A percentile compares a stretch with the other conserved stretches of the same genome.
These are phyloP conservation scores for Syrphus vitripennis DNA, from an alignment of 2,888 invertebrate genomes.

Conservation along the genomic window DNA sequence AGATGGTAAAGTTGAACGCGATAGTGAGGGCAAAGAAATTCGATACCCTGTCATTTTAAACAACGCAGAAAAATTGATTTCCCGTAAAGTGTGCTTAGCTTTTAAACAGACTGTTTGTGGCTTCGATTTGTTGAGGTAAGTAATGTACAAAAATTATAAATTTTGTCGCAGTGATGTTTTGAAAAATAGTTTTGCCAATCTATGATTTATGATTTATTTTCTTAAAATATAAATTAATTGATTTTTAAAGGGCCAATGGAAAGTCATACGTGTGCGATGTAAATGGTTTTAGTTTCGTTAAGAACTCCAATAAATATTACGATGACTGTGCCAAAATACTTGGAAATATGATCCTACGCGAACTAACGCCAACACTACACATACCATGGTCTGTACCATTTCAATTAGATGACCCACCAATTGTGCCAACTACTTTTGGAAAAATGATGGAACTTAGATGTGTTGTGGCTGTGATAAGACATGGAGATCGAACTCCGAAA, in stretches of 20 bases:
- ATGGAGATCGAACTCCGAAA: slow-evolving; percentile 99
- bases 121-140: slow-evolving; percentile 94
- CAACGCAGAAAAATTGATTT: slow-evolving; percentile 98
- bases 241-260: slow-evolving; percentile 92
- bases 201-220: not conserved
- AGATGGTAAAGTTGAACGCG: slow-evolving; percentile 98
- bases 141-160: not conserved
- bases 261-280: slow-evolving; percentile 99
- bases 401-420: slow-evolving; percentile 98
- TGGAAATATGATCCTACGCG: slow-evolving; percentile 97
- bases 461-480: slow-evolving; percentile 98
- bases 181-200: too few species aligned
- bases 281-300: slow-evolving; percentile 99
- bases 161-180: not conserved
- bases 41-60: slow-evolving; percentile 99
- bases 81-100: slow-evolving; percentile 97
- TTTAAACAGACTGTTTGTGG: slow-evolving; percentile 99
- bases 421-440: slow-evolving; percentile 99
- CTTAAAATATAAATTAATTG: not conserved
- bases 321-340: slow-evolving; percentile 99
- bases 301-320: slow-evolving; percentile 99
- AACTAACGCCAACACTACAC: slow-evolving; percentile 96
- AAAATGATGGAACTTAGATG: slow-evolving; percentile 97
- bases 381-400: slow-evolving; percentile 99
- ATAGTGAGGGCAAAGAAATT: slow-evolving; percentile 98